Percentiles rank a stretch among this genome's conserved stretches.
Conservation (phyloP, 2,888 invertebrate species). For the Keiferia lycopersicella region DNA sequence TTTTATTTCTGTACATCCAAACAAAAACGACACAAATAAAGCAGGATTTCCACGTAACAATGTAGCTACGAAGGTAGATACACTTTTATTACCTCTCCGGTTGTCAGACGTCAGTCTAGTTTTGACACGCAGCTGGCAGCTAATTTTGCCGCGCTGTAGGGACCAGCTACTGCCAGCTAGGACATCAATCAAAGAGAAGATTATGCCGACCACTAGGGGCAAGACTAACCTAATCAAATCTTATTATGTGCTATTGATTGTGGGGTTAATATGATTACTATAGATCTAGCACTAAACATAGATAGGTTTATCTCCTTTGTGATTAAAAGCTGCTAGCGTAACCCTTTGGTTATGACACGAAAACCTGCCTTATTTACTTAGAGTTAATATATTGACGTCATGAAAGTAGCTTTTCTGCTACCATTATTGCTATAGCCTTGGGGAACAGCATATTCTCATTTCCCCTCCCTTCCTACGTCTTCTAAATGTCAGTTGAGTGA, state of each 20-base stretch:
- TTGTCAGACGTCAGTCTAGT: constrained; percentile 10
- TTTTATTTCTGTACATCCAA: background rate
- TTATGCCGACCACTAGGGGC: background rate
- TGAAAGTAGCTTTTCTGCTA: too few relatives aligned
- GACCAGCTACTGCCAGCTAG: background rate
- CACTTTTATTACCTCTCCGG: constrained; percentile 13
- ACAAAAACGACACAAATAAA: background rate
- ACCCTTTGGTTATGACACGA: too few relatives aligned
- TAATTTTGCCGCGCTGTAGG: constrained; percentile 23
- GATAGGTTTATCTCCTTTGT: too few relatives aligned
- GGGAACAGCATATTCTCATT: background rate
- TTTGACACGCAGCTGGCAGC: constrained; percentile 29
- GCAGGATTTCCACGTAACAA: background rate
- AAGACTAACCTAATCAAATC: background rate
- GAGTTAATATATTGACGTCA: too few relatives aligned
- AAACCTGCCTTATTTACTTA: too few relatives aligned
- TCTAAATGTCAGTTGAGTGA: background rate
- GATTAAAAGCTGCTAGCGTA: too few relatives aligned
- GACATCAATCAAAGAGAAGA: constrained; percentile 38
- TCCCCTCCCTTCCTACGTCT: too few relatives aligned
- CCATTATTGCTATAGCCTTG: too few relatives aligned
- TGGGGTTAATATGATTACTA: background rate
- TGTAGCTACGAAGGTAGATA: background rate
- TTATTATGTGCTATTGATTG: constrained; percentile 4
- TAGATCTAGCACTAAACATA: too few relatives aligned